A percentile compares a stretch with the other conserved stretches of the same genome.
Conservation (phyloP, 2,113 vertebrate genomes). For the Aramus guarauna region DNA sequence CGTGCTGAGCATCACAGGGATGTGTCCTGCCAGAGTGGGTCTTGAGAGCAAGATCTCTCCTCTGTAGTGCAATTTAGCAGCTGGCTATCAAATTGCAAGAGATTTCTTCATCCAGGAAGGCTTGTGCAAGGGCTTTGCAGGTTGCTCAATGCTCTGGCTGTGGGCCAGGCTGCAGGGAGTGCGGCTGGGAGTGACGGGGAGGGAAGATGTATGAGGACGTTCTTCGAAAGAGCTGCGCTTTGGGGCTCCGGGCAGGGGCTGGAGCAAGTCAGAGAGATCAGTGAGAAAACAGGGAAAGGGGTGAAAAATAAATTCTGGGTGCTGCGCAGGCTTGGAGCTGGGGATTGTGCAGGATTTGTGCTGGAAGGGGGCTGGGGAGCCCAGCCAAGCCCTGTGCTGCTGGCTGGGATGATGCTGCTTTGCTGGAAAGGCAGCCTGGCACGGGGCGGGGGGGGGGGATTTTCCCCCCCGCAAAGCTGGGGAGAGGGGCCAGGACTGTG, state of each 20-base stretch:
- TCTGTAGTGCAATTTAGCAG: not conserved
- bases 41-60: not conserved
- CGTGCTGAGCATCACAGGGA: not conserved
- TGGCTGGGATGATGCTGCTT: not conserved
- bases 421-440: not conserved
- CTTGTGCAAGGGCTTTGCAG: slow-evolving; percentile 10
- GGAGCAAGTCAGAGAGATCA: not conserved
- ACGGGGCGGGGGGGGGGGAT: not conserved
- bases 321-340: not conserved
- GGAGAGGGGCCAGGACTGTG: not conserved
- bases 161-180: not conserved
- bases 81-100: not conserved
- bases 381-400: not conserved
- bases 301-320: not conserved
- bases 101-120: slow-evolving; percentile 34
- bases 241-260: not conserved
- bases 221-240: not conserved
- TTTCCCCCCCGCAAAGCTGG: not conserved
- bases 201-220: not conserved
- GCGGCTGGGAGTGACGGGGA: not conserved
- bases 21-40: not conserved
- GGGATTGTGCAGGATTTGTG: not conserved
- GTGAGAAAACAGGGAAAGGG: not conserved
- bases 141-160: slow-evolving; percentile 14
- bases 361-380: not conserved